Conservation (phyloP, 1,140 invertebrate genomes). For the Drosophila seguyi region DNA sequence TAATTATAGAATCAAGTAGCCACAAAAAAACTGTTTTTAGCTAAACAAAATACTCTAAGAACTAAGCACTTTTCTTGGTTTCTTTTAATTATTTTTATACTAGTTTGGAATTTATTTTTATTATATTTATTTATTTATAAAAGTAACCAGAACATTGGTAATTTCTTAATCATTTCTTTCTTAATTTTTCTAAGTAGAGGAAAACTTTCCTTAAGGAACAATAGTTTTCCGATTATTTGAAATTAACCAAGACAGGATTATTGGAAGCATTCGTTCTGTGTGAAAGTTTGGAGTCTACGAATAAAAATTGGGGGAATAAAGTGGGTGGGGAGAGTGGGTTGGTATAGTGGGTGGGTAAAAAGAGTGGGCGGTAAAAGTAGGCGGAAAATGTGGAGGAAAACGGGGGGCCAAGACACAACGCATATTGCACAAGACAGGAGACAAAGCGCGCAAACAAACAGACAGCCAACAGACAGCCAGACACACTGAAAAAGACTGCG, state of each 20-base stretch:
- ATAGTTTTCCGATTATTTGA: neutral
- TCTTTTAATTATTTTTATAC: no score
- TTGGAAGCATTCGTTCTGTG: neutral
- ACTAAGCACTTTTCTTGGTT: neutral
- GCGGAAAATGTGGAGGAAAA: conserved; percentile 13
- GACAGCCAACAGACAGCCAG: conserved; percentile 57
- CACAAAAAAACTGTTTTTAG: no score
- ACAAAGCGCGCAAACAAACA: conserved; percentile 66
- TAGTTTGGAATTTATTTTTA: neutral
- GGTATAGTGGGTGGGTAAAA: no score
- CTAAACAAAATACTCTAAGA: neutral
- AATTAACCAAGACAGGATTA: conserved; percentile 3
- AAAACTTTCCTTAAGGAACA: neutral
- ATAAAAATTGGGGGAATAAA: neutral
- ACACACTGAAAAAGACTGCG: conserved; percentile 26
- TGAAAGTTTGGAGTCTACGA: no score
- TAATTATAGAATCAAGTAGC: conserved; percentile 71
- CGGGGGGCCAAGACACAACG: conserved; percentile 59
- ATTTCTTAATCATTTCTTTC: no score
- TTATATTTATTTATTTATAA: neutral
- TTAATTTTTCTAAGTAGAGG: no score
- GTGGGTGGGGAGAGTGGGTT: neutral
- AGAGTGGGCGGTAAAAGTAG: neutral
- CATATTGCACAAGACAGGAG: conserved; percentile 71
- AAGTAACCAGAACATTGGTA: no score